These are phyloP conservation scores for Bagarius yarrelli DNA, from an alignment of 2,113 vertebrate species.

Conservation along the genomic window DNA sequence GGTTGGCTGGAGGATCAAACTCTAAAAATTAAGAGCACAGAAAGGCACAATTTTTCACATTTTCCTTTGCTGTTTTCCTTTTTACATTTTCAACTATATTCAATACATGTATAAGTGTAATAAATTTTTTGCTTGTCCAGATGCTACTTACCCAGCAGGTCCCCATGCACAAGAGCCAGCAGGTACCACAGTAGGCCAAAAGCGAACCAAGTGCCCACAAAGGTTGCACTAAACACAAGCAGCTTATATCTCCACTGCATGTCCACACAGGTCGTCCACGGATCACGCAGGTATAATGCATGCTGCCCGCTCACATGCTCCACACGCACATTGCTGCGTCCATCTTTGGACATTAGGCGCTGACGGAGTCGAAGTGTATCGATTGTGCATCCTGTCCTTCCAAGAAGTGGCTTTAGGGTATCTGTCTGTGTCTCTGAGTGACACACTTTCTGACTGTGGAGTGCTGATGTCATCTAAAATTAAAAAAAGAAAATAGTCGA, in stretches of 20 bases:
- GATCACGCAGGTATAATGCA: conserved; percentile 92
- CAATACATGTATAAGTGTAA: background rate
- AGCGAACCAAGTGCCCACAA: conserved; percentile 93
- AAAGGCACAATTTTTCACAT: background rate
- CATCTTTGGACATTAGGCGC: conserved; percentile 91
- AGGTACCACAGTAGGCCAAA: conserved; percentile 94
- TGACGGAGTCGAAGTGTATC: conserved; percentile 70
- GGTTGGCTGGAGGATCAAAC: conserved; percentile 85
- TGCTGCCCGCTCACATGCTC: conserved; percentile 84
- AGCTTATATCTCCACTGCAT: conserved; percentile 98
- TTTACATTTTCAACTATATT: background rate
- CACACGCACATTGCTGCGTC: conserved; percentile 90
- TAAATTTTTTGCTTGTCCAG: background rate
- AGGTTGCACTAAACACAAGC: conserved; percentile 88
- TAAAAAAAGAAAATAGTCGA: background rate
- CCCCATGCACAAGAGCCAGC: conserved; percentile 86
- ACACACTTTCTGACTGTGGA: conserved; percentile 82
- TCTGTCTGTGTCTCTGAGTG: conserved; percentile 95
- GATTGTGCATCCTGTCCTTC: conserved; percentile 46
- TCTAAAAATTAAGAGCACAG: conserved; percentile 57
- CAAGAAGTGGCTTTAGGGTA: conserved; percentile 80
- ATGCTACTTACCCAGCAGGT: conserved; percentile 78
- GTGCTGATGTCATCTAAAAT: conserved; percentile 70
- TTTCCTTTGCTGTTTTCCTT: background rate
- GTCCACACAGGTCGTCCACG: conserved; percentile 98